These are phyloP conservation scores for Sapajus apella DNA, from an alignment of 2,113 vertebrate genomes.

Conservation along the genomic window DNA sequence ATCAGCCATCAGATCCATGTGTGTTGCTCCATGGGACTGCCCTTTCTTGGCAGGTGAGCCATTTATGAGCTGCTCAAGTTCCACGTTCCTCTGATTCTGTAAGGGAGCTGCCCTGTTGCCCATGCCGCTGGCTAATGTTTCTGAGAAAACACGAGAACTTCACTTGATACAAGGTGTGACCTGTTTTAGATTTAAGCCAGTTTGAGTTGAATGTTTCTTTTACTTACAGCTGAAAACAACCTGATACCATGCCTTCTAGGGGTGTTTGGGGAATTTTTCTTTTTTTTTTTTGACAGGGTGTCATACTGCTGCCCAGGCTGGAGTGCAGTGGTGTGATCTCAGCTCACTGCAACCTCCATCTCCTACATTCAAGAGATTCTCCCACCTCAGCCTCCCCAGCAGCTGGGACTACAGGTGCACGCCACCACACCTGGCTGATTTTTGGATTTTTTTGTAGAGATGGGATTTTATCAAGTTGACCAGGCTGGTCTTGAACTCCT, in stretches of 20 bases:
- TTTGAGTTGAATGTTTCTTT: neutral
- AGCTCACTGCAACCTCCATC: no score
- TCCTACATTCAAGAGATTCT: no score
- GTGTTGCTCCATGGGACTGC: neutral
- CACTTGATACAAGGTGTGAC: neutral
- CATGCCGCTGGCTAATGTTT: neutral
- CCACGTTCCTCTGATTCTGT: neutral
- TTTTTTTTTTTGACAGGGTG: no score
- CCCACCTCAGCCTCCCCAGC: no score
- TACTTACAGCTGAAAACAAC: neutral
- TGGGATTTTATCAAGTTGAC: no score
- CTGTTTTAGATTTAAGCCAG: neutral
- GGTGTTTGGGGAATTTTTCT: neutral
- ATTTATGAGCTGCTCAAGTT: neutral
- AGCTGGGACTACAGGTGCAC: no score
- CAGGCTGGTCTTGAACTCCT: no score
- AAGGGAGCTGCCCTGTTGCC: no score
- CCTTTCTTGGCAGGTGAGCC: neutral
- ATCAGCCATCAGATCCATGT: neutral
- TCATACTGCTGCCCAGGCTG: no score
- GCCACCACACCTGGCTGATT: no score
- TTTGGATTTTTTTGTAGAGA: no score
- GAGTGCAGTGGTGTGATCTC: no score
- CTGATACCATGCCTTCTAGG: neutral
- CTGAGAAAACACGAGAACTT: neutral